Conservation (phyloP, 2,888 invertebrate species). For the Elegia similella region DNA sequence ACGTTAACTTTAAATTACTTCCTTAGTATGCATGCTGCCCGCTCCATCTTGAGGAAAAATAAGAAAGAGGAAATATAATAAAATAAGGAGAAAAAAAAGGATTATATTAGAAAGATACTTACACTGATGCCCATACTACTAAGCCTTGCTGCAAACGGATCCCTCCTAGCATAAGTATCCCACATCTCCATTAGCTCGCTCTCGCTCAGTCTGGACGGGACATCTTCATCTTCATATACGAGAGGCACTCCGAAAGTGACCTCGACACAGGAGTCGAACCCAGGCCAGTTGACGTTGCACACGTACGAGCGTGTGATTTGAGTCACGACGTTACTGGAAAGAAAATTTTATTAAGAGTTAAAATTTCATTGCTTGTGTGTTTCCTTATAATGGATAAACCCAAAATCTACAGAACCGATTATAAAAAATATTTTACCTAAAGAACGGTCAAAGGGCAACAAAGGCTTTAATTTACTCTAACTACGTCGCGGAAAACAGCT, state of each 20-base stretch:
- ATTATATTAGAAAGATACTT: constrained; percentile 30
- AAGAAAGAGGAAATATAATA: too few relatives aligned
- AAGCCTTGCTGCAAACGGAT: constrained; percentile 52
- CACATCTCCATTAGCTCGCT: constrained; percentile 62
- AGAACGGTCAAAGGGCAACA: too few relatives aligned
- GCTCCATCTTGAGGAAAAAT: too few relatives aligned
- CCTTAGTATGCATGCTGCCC: too few relatives aligned
- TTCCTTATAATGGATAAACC: too few relatives aligned
- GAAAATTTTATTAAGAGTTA: background rate
- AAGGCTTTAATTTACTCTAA: too few relatives aligned
- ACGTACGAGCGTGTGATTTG: constrained; percentile 49
- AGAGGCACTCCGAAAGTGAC: constrained; percentile 63
- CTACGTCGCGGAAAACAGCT: too few relatives aligned
- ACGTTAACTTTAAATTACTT: too few relatives aligned
- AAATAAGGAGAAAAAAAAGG: too few relatives aligned
- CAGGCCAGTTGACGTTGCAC: constrained; percentile 70
- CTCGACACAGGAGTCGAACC: constrained; percentile 54
- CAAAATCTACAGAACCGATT: too few relatives aligned
- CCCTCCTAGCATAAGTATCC: constrained; percentile 42
- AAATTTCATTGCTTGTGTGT: too few relatives aligned
- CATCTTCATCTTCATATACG: constrained; percentile 44
- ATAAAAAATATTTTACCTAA: too few relatives aligned
- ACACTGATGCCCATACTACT: constrained; percentile 54
- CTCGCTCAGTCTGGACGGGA: constrained; percentile 40
- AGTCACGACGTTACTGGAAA: constrained; percentile 57